These are phyloP conservation scores for Rhinichthys osculus DNA, from an alignment of 2,797 vertebrate species.

Conservation along the genomic window DNA sequence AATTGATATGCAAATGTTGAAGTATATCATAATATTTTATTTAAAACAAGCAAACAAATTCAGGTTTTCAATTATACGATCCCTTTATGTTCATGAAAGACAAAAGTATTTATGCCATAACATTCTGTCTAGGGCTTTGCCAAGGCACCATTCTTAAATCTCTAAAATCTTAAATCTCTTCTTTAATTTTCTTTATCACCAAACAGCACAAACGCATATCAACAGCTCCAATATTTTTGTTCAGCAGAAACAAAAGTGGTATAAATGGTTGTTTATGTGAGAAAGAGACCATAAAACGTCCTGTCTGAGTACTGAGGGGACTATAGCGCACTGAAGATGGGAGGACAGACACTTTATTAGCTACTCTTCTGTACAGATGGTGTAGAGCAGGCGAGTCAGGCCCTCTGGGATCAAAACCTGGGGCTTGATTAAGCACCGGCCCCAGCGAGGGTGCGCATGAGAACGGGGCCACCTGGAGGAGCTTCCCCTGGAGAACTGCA, in stretches of 20 bases:
- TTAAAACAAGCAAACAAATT: neutral
- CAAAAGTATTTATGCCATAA: neutral
- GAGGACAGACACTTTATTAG: constrained; percentile 72
- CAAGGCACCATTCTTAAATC: neutral
- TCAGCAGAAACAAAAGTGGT: constrained; percentile 36
- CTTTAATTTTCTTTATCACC: neutral
- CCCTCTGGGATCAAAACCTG: constrained; percentile 69
- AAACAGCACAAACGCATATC: neutral
- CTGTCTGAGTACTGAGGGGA: constrained; percentile 19
- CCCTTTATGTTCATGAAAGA: neutral
- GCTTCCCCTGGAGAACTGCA: constrained; percentile 52
- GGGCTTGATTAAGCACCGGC: constrained; percentile 75
- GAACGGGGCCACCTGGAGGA: constrained; percentile 64
- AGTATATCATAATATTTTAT: neutral
- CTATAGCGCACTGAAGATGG: constrained; percentile 44
- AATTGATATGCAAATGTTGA: neutral
- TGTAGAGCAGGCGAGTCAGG: constrained; percentile 64
- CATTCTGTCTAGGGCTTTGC: neutral
- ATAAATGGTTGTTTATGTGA: constrained; percentile 41
- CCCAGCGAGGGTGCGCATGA: constrained; percentile 61
- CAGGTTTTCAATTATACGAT: neutral
- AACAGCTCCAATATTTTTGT: neutral
- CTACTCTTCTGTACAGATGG: constrained; percentile 68
- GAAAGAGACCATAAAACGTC: constrained; percentile 18
- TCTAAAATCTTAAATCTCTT: neutral